Evolutionary conservation across 35 echinoderm and acorn worm genomes (phyloP).

Genomic region (Patiria miniata): DNA sequence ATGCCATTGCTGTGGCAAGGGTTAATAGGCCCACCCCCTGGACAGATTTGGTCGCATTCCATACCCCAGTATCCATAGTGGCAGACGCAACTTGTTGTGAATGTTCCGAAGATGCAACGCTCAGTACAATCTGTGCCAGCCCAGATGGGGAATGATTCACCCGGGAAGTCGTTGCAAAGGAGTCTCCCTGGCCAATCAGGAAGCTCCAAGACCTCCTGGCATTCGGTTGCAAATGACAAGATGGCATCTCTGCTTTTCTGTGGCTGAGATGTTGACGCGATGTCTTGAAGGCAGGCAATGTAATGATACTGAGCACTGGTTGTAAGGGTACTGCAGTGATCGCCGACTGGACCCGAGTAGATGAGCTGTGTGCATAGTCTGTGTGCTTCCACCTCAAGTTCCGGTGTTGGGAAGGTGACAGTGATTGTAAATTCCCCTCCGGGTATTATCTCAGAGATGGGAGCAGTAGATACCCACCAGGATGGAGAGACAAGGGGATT

Average conservation of each 20-base stretch:
- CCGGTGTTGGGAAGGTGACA: slow-evolving; percentile 37
- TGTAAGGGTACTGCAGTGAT: slow-evolving; percentile 39
- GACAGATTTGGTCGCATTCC: slow-evolving; percentile 60
- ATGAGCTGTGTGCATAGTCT: slow-evolving; percentile 44
- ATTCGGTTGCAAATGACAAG: slow-evolving; percentile 65
- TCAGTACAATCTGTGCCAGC: slow-evolving; percentile 57
- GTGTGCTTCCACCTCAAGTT: slow-evolving; percentile 35
- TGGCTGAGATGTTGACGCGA: slow-evolving; percentile 35
- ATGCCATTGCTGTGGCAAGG: slow-evolving; percentile 74
- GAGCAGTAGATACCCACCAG: slow-evolving; percentile 56
- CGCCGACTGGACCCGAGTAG: slow-evolving; percentile 51
- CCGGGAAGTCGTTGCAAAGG: slow-evolving; percentile 73
- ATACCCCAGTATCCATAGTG: slow-evolving; percentile 71
- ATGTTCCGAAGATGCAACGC: slow-evolving; percentile 66
- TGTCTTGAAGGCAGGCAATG: slow-evolving; percentile 62
- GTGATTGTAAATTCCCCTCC: slow-evolving; percentile 27
- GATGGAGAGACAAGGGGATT: slow-evolving; percentile 35
- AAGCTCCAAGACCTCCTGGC: slow-evolving; percentile 58
- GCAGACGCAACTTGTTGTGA: slow-evolving; percentile 51
- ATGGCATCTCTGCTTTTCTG: slow-evolving; percentile 47
- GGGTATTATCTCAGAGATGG: slow-evolving; percentile 30
- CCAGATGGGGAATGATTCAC: slow-evolving; percentile 40
- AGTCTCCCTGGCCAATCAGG: slow-evolving; percentile 43
- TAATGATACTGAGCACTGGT: slow-evolving; percentile 55
- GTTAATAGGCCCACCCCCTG: slow-evolving; percentile 61